Percentiles rank a stretch among this genome's conserved stretches.
These are phyloP conservation scores for Opisthograptis luteolata DNA, from an alignment of 2,888 invertebrate species.

Conservation along the genomic window DNA sequence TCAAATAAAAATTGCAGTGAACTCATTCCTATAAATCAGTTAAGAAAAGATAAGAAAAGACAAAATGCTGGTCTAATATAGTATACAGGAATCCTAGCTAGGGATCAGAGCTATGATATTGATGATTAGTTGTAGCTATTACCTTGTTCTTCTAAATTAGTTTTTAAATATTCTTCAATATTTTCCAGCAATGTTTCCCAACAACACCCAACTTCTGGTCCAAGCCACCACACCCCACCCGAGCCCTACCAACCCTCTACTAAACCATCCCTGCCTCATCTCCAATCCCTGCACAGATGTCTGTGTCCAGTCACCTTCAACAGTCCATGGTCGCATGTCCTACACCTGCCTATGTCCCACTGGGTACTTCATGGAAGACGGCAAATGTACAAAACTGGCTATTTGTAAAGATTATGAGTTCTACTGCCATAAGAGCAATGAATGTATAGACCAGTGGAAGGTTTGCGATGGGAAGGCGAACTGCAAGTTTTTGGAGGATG, in stretches of 20 bases:
- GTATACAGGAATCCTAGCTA: too few relatives aligned
- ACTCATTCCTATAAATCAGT: too few relatives aligned
- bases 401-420: conserved; percentile 77
- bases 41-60: too few relatives aligned
- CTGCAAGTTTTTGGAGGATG: conserved; percentile 84
- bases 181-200: conserved; percentile 78
- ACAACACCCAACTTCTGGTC: conserved; percentile 66
- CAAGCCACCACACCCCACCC: conserved; percentile 50
- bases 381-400: conserved; percentile 82
- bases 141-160: too few relatives aligned
- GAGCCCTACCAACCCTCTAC: conserved; percentile 41
- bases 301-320: conserved; percentile 82
- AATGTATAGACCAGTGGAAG: conserved; percentile 62
- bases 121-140: too few relatives aligned
- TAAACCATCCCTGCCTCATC: conserved; percentile 84
- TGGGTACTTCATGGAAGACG: conserved; percentile 81
- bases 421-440: conserved; percentile 73
- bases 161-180: too few relatives aligned
- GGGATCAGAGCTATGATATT: too few relatives aligned
- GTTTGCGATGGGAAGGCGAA: conserved; percentile 81
- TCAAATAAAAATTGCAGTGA: too few relatives aligned
- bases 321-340: conserved; percentile 34
- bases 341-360: conserved; percentile 87
- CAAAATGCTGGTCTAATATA: too few relatives aligned
- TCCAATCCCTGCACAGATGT: conserved; percentile 90